Conservation (phyloP, 2,888 invertebrate genomes). For the Papilio gigon region DNA sequence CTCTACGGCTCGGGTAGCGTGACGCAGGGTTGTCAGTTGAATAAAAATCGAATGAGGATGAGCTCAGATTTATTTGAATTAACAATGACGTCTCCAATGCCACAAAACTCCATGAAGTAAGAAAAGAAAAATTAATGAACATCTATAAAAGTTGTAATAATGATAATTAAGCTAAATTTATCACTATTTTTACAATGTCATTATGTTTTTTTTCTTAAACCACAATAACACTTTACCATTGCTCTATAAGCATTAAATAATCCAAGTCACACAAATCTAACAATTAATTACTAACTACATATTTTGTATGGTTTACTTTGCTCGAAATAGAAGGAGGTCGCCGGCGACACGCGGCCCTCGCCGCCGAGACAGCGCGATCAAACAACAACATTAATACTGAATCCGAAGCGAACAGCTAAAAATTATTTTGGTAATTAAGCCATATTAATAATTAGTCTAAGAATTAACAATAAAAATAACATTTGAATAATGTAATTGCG, state of each 20-base stretch:
- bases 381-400: conserved; percentile 79
- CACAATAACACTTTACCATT: conserved; percentile 81
- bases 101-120: conserved; percentile 82
- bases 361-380: conserved; percentile 58
- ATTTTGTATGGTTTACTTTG: conserved; percentile 79
- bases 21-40: conserved; percentile 59
- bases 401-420: conserved; percentile 75
- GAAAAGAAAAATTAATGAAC: conserved; percentile 81
- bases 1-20: background rate
- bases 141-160: conserved; percentile 83
- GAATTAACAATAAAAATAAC: conserved; percentile 70
- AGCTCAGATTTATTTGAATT: conserved; percentile 82
- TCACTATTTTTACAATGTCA: conserved; percentile 83
- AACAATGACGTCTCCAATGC: conserved; percentile 82
- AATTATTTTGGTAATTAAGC: conserved; percentile 80
- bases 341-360: conserved; percentile 66
- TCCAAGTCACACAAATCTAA: conserved; percentile 82
- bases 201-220: conserved; percentile 80
- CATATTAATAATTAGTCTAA: conserved; percentile 67
- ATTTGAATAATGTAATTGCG: conserved; percentile 63
- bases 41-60: conserved; percentile 80
- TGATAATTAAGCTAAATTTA: conserved; percentile 82
- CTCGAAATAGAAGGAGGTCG: conserved; percentile 80
- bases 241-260: conserved; percentile 82
- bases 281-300: conserved; percentile 82